phyloP scores from a whole-genome alignment of 2,888 invertebrate species.

The Nephrotoma flavescens region DNA sequence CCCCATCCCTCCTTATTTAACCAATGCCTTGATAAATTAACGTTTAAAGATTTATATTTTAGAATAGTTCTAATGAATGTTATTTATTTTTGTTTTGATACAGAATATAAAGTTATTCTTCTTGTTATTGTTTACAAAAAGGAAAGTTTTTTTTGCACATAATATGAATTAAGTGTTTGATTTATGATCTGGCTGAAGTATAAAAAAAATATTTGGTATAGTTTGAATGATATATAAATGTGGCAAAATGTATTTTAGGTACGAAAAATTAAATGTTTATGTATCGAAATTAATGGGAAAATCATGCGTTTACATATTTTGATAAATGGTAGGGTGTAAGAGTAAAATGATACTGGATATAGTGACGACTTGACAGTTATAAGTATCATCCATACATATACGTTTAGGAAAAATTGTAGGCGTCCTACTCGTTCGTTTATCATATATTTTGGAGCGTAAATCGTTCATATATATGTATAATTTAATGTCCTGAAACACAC shows the following conservation, averaged over 20 bases:
- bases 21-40: background rate
- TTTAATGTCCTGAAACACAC: too few species aligned
- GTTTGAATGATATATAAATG: background rate
- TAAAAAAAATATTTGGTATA: background rate
- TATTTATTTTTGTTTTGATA: background rate
- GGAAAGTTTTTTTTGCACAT: background rate
- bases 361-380: background rate
- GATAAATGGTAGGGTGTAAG: background rate
- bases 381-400: background rate
- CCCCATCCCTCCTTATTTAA: background rate
- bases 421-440: background rate
- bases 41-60: background rate
- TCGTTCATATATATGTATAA: too few species aligned
- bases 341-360: background rate
- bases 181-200: background rate
- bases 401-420: background rate
- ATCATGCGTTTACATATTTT: background rate
- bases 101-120: background rate
- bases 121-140: background rate
- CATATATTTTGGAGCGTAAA: background rate
- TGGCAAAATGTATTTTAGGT: background rate
- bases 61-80: background rate
- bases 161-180: background rate
- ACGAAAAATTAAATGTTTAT: background rate
- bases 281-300: background rate